These are phyloP conservation scores for Nasua narica DNA, from an alignment of 2,797 vertebrate genomes.

Conservation along the genomic window DNA sequence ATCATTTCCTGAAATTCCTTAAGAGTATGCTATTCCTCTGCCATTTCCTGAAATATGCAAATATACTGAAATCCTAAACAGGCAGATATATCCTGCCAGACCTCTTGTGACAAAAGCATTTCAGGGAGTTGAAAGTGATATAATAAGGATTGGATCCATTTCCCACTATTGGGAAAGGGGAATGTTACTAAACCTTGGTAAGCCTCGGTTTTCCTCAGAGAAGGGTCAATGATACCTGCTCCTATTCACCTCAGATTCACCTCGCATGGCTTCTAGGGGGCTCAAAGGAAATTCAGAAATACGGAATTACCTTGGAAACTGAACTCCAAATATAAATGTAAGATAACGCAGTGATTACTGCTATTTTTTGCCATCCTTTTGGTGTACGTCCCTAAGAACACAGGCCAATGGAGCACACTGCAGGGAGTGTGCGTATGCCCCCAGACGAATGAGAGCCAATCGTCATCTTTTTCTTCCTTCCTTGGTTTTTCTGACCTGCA, in stretches of 20 bases:
- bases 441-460: not conserved
- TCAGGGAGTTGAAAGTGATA: not conserved
- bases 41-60: slow-evolving; percentile 21
- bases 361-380: not conserved
- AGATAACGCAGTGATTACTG: not conserved
- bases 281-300: not conserved
- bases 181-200: not conserved
- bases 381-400: not conserved
- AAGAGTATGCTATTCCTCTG: not conserved
- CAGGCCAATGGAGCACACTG: not conserved
- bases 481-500: not conserved
- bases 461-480: not conserved
- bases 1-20: not conserved
- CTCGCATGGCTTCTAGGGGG: not conserved
- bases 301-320: slow-evolving; percentile 14
- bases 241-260: too few relatives aligned
- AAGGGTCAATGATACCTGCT: not conserved
- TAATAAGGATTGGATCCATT: not conserved
- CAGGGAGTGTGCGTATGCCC: not conserved
- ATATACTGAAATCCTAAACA: slow-evolving; percentile 5
- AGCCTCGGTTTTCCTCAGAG: not conserved
- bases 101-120: not conserved
- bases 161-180: not conserved
- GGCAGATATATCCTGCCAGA: not conserved
- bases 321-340: not conserved